Evolutionary conservation across 2,797 vertebrate genomes (phyloP), one percentile per base, ranked within the genome.

Genomic region (Cirrhinus molitorella): DNA sequence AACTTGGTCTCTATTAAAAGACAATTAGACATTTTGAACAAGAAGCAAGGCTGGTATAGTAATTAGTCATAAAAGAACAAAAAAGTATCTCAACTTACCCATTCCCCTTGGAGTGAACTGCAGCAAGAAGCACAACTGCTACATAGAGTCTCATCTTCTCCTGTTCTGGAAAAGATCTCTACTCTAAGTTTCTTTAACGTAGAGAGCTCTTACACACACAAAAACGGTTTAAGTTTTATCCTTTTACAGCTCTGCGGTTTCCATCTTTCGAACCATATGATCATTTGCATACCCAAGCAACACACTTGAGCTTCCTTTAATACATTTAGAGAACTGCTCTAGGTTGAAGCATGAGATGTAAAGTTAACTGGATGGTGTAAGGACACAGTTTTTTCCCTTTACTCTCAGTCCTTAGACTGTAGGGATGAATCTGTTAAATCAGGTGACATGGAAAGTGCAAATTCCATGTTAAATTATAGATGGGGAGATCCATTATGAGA

Each of bases 1-100:
- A 70, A 94, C 94, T 86, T 94, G 91, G 88, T 95, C 92, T 57
- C 94, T 95, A 82, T 49, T 53, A 40, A 83, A 25, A 66, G 21
- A 31, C 3, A 40, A 59, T 59, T 43, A 16, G 0, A 17, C 14
- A 59, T 79, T 57, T 1, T 40, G 13, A 70, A 45, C 28, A 11
- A 37, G 21, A 66, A n/a, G 34, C 12, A 37, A 11, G 11, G 40
- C 21, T n/a, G 3, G 4, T 2, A 14, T 21, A 12, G 0, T 34
- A 37, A 79, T 34, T 4, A n/a, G 53, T n/a, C 53, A 55, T 55
- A 55, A n/a, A n/a, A 55, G 53, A 4, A 11, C 0, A 1, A n/a
- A 11, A 34, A 51, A 1, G 28, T 19, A 65, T 17, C 28, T 34
- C 1, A 73, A 91, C 92, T 89, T 68, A 95, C 94, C 94, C 92